phyloP scores from a whole-genome alignment of 2,113 vertebrate genomes.

The Varanus salvator region DNA sequence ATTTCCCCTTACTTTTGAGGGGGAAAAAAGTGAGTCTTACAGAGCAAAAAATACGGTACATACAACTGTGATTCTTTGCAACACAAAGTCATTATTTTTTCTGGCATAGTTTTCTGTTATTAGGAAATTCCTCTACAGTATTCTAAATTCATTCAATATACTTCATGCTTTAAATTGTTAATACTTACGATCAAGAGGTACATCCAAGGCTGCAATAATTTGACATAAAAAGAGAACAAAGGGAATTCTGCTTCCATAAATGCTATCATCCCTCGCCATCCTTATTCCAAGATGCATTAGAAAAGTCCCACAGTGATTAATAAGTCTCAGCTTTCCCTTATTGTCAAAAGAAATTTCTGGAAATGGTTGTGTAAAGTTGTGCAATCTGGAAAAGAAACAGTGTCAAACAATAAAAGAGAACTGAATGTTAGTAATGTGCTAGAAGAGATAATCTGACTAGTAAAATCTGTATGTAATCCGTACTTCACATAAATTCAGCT shows the following conservation, averaged over 20 bases:
- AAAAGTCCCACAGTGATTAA: conserved; percentile 71
- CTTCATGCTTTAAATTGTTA: conserved; percentile 32
- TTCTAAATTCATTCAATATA: background rate
- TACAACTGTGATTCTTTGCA: background rate
- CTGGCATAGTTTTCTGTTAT: background rate
- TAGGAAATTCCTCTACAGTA: background rate
- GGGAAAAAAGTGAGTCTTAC: too few relatives aligned
- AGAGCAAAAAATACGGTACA: too few relatives aligned
- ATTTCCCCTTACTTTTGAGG: too few relatives aligned
- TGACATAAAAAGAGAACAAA: conserved; percentile 86
- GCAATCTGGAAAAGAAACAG: conserved; percentile 66
- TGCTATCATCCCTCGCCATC: conserved; percentile 77
- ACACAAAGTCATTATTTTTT: background rate
- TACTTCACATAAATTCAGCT: background rate
- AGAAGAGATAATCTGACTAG: background rate
- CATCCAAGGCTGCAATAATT: conserved; percentile 87
- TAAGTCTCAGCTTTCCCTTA: conserved; percentile 69
- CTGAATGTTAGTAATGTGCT: conserved; percentile 24
- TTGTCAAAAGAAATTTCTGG: conserved; percentile 63
- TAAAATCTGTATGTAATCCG: background rate
- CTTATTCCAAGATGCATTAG: conserved; percentile 76
- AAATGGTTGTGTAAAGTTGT: conserved; percentile 55
- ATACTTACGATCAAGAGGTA: conserved; percentile 96
- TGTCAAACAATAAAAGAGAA: conserved; percentile 50
- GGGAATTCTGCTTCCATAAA: conserved; percentile 70